Evolutionary conservation across 1,140 invertebrate genomes (phyloP).

Genomic region (Arctopsyche grandis): DNA sequence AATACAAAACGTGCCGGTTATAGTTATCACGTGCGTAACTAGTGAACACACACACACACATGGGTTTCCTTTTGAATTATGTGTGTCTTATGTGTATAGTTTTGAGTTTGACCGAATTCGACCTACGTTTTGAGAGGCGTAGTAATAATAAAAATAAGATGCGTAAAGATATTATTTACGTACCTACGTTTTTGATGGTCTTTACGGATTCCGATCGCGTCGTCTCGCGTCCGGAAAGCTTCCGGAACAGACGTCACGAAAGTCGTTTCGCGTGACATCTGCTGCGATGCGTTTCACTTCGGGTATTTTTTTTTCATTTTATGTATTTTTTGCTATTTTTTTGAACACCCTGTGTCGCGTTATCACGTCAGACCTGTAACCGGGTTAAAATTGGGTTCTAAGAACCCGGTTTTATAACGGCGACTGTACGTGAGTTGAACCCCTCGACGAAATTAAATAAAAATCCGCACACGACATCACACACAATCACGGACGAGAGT

Average conservation of each 20-base stretch:
- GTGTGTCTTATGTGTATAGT: too few species aligned
- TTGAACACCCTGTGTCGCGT: conserved; percentile 24
- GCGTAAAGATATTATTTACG: too few species aligned
- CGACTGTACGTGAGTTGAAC: conserved; percentile 2
- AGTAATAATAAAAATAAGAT: too few species aligned
- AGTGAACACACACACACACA: too few species aligned
- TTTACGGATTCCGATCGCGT: too few species aligned
- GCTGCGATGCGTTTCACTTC: not conserved
- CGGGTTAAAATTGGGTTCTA: conserved; percentile 28
- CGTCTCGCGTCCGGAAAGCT: too few species aligned
- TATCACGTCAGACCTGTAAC: conserved; percentile 32
- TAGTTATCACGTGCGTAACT: too few species aligned
- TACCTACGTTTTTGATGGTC: too few species aligned
- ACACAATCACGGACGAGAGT: not conserved
- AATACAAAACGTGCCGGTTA: too few species aligned
- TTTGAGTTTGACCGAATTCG: too few species aligned
- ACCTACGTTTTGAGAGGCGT: too few species aligned
- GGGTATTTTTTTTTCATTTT: not conserved
- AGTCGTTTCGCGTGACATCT: conserved; percentile 21
- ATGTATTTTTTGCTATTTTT: conserved; percentile 14
- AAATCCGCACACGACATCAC: not conserved
- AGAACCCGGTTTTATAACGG: conserved; percentile 24
- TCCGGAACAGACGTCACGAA: not conserved
- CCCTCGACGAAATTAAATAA: conserved; percentile 13
- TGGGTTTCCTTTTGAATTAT: too few species aligned